phyloP scores from a whole-genome alignment of 2,888 invertebrate species.

The Xylophagus ater region DNA sequence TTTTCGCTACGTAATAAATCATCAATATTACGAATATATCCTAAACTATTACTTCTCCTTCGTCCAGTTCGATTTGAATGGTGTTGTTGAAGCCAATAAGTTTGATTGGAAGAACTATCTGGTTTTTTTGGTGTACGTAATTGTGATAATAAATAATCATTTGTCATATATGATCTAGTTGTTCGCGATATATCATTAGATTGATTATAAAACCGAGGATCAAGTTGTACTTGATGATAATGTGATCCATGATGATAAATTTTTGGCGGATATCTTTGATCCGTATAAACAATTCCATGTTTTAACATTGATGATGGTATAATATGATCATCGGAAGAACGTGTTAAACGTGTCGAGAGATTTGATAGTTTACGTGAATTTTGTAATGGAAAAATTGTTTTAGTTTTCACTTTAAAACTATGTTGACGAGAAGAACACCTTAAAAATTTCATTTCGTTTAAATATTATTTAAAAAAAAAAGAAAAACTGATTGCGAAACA shows the following conservation, averaged over 20 bases:
- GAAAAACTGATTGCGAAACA: constrained; percentile 4
- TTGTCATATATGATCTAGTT: not conserved
- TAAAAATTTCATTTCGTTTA: constrained; percentile 25
- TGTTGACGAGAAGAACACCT: constrained; percentile 33
- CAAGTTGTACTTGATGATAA: constrained; percentile 1
- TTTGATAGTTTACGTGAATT: constrained; percentile 7
- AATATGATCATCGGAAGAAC: constrained; percentile 6
- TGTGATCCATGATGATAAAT: constrained; percentile 19
- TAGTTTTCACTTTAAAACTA: constrained; percentile 32
- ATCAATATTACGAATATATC: constrained; percentile 34
- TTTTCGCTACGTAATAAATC: constrained; percentile 25
- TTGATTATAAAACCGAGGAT: constrained; percentile 4
- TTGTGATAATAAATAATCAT: not conserved
- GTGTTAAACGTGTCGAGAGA: constrained; percentile 21
- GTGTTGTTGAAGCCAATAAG: constrained; percentile 31
- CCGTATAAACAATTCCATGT: constrained; percentile 4
- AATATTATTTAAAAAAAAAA: not conserved
- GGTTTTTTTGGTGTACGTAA: not conserved
- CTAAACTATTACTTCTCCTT: constrained; percentile 31
- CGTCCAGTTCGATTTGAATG: constrained; percentile 16
- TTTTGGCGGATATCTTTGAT: constrained; percentile 26
- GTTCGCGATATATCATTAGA: not conserved
- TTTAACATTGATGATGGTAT: constrained; percentile 15
- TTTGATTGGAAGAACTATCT: constrained; percentile 21
- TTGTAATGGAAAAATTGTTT: constrained; percentile 1